Conservation (phyloP, 1,140 invertebrate species). For the Pseudomyrmex cubaensis region DNA sequence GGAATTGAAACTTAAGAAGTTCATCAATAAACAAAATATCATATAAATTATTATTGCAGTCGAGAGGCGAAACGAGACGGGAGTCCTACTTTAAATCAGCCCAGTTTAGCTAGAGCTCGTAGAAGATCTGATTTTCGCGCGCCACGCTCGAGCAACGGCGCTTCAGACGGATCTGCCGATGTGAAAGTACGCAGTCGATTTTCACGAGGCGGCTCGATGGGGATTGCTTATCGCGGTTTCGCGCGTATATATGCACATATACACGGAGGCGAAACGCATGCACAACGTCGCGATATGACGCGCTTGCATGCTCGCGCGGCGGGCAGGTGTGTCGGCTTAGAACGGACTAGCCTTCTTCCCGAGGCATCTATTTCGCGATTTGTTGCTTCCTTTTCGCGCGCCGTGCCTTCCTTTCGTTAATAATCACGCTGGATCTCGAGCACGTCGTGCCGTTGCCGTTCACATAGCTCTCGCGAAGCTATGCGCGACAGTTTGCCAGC, state of each 20-base stretch:
- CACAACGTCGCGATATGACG: constrained; percentile 19
- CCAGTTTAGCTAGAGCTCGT: constrained; percentile 71
- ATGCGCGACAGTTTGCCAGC: constrained; percentile 41
- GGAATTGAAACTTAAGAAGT: constrained; percentile 5
- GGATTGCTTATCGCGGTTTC: not conserved
- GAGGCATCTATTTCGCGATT: constrained; percentile 55
- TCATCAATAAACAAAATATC: not conserved
- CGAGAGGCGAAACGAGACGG: constrained; percentile 68
- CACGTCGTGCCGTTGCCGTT: constrained; percentile 40
- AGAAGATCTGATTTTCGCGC: constrained; percentile 78
- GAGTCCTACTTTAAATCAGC: constrained; percentile 77
- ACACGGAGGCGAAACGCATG: constrained; percentile 4
- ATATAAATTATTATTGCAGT: constrained; percentile 58
- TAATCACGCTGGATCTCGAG: constrained; percentile 62
- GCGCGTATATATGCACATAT: not conserved
- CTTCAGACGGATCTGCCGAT: constrained; percentile 68
- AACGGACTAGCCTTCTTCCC: constrained; percentile 67
- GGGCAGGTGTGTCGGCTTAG: constrained; percentile 66
- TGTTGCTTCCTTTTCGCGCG: constrained; percentile 65
- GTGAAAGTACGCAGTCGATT: constrained; percentile 79
- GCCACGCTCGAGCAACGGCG: constrained; percentile 75
- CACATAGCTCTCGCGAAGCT: constrained; percentile 44
- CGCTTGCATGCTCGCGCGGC: constrained; percentile 58
- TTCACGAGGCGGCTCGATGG: constrained; percentile 55
- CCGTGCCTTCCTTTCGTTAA: constrained; percentile 71